These are phyloP conservation scores for Hesperophylax magnus DNA, from an alignment of 1,140 invertebrate genomes.

Conservation along the genomic window DNA sequence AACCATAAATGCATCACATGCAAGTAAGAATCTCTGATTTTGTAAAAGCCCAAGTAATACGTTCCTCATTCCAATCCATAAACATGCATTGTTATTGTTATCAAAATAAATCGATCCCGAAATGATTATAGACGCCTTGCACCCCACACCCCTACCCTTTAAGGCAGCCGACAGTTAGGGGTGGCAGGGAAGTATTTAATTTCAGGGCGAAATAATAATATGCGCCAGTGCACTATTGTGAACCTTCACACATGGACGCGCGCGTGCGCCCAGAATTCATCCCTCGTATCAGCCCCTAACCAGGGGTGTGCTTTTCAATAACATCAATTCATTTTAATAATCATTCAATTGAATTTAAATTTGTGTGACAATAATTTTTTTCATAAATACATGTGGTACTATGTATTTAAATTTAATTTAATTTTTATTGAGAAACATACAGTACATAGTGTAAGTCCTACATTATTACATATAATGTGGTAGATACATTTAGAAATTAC, in stretches of 20 bases:
- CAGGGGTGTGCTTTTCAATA: neutral
- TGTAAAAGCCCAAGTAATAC: constrained; percentile 26
- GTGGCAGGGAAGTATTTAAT: constrained; percentile 52
- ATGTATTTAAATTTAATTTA: no score
- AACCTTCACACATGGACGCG: constrained; percentile 48
- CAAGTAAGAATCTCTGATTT: neutral
- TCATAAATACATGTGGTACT: no score
- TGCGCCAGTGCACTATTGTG: constrained; percentile 56
- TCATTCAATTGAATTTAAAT: no score
- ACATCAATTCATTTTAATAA: no score
- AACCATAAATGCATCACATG: no score
- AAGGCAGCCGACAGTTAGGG: neutral
- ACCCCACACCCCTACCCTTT: neutral
- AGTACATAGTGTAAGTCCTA: no score
- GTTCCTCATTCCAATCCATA: constrained; percentile 23
- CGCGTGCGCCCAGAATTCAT: constrained; percentile 34
- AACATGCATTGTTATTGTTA: constrained; percentile 37
- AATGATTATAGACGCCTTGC: constrained; percentile 36
- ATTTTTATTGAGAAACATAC: no score
- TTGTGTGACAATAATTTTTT: no score
- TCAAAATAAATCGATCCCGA: constrained; percentile 45
- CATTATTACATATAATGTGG: no score
- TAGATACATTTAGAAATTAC: no score
- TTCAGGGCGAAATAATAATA: constrained; percentile 54
- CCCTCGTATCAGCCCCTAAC: constrained; percentile 16